These are phyloP conservation scores for Kuschelorhynchus macadamiae DNA, from an alignment of 2,888 invertebrate genomes.

Conservation along the genomic window DNA sequence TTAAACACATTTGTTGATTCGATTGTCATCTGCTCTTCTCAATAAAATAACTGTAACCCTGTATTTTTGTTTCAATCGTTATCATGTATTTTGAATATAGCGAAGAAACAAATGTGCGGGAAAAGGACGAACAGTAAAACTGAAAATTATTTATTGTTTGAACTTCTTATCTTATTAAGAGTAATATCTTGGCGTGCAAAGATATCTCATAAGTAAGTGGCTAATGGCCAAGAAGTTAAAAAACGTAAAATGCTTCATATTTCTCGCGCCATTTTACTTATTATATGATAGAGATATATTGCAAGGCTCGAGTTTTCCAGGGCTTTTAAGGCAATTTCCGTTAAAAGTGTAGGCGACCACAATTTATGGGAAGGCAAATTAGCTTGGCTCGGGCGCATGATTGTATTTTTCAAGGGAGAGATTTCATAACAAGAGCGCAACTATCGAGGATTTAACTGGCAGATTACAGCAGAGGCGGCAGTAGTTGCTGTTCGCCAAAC, in stretches of 20 bases:
- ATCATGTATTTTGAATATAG: too few relatives aligned
- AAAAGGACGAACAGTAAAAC: too few relatives aligned
- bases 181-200: too few relatives aligned
- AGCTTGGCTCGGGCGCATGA: conserved; percentile 44
- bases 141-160: too few relatives aligned
- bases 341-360: conserved; percentile 56
- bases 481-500: background rate
- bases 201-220: too few relatives aligned
- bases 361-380: conserved; percentile 55
- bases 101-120: too few relatives aligned
- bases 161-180: too few relatives aligned
- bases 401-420: conserved; percentile 43
- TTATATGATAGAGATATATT: conserved; percentile 67
- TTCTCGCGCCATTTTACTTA: conserved; percentile 49
- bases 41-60: too few relatives aligned
- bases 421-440: conserved; percentile 35
- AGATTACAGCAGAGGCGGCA: conserved; percentile 26
- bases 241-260: conserved; percentile 36
- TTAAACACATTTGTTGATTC: too few relatives aligned
- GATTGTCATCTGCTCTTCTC: too few relatives aligned
- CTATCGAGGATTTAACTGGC: conserved; percentile 32
- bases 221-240: too few relatives aligned
- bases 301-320: conserved; percentile 60
- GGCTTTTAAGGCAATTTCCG: conserved; percentile 61
- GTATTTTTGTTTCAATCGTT: too few relatives aligned